phyloP scores from a whole-genome alignment of 2,797 vertebrate genomes.

The Acanthopagrus latus region DNA sequence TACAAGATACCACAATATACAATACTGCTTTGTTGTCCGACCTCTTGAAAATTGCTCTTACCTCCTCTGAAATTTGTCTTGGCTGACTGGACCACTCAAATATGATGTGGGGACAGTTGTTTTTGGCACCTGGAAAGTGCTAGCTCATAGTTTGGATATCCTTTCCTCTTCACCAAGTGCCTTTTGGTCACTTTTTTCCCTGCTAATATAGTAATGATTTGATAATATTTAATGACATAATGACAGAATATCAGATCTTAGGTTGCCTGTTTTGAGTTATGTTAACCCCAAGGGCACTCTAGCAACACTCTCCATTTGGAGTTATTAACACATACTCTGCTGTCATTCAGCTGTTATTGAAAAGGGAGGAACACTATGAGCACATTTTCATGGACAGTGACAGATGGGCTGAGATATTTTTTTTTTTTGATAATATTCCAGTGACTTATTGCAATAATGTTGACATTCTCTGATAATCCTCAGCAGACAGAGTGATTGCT shows the following conservation, averaged over 20 bases:
- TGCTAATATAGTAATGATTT: slow-evolving; percentile 12
- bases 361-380: slow-evolving; percentile 36
- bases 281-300: slow-evolving; percentile 8
- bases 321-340: slow-evolving; percentile 41
- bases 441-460: slow-evolving; percentile 48
- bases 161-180: slow-evolving; percentile 17
- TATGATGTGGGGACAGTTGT: slow-evolving; percentile 31
- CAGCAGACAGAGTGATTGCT: slow-evolving; percentile 57
- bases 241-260: slow-evolving; percentile 25
- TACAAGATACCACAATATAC: slow-evolving; percentile 61
- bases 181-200: slow-evolving; percentile 24
- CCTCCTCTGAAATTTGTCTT: slow-evolving; percentile 56
- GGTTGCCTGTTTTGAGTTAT: slow-evolving; percentile 4
- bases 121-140: slow-evolving; percentile 28
- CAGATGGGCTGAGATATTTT: slow-evolving; percentile 57
- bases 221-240: slow-evolving; percentile 15
- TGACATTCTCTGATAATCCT: slow-evolving; percentile 57
- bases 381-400: slow-evolving; percentile 46
- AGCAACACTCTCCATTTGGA: slow-evolving; percentile 15
- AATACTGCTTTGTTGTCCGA: slow-evolving; percentile 56
- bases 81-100: slow-evolving; percentile 30
- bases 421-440: slow-evolving; percentile 41
- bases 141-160: slow-evolving; percentile 19
- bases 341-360: slow-evolving; percentile 31
- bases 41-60: slow-evolving; percentile 44